Conservation (phyloP, 2,797 vertebrate genomes). For the Notolepis coatsorum region DNA sequence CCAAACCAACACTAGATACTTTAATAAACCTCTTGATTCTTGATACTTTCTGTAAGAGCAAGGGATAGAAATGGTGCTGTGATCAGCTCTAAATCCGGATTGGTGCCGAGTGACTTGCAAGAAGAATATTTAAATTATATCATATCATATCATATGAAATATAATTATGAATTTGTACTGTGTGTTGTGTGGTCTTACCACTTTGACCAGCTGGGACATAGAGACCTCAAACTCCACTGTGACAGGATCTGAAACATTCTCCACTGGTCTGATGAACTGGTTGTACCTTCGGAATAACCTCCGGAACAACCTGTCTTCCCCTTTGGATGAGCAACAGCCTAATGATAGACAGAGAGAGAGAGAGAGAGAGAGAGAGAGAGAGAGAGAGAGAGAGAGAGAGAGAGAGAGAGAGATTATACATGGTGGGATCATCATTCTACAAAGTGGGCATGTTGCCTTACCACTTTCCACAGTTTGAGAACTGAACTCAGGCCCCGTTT, state of each 20-base stretch:
- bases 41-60: no score
- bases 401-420: neutral
- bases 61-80: no score
- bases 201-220: conserved; percentile 94
- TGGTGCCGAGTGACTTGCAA: no score
- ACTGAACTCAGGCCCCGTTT: no score
- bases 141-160: no score
- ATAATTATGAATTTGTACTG: no score
- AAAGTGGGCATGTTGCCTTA: neutral
- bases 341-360: conserved; percentile 17
- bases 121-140: no score
- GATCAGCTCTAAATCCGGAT: no score
- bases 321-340: conserved; percentile 81
- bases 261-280: conserved; percentile 91
- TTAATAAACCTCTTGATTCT: no score
- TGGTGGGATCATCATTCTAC: neutral
- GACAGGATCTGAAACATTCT: conserved; percentile 94
- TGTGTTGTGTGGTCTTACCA: conserved; percentile 92
- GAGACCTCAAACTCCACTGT: conserved; percentile 92
- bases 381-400: neutral
- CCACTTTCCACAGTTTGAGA: no score
- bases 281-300: conserved; percentile 91
- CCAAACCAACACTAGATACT: no score
- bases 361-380: neutral
- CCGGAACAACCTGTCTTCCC: conserved; percentile 89